Base-by-base conservation (phyloP, 1,140 invertebrate species). In the Nomia melanderi region DNA sequence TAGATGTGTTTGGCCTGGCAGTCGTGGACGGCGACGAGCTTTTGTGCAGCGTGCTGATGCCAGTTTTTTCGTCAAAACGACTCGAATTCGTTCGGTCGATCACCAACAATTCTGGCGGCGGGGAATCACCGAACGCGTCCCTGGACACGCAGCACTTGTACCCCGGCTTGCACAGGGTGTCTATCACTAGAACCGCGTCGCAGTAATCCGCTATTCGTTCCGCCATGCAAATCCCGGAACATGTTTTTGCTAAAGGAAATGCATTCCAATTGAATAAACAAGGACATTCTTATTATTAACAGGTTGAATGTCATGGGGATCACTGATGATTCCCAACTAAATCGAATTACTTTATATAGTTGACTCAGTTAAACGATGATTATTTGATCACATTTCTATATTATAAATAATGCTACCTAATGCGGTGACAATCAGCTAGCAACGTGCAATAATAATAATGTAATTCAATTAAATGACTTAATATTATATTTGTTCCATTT, bases 141-240 rank as follows among this genome's bases (percentile, higher is more conserved):
- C 94, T 94, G 7, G 96, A 95, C 1, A 97, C 95, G 88, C 96
- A 97, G 91, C 96, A 97, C 70, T 94, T 93, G 63, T 95, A 93
- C 12, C 95, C 95, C 23, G 94, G 87, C 82, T 96, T 95, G 88
- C 96, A 97, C 0, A 97, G 92, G 7, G 93, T 93, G 20, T 93
- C 91, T 1, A 95, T 93, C 54, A 95, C 95, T 8, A 98, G 88
- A 70, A 97, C 96, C 0, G 96, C 96, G 83, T 97, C 96, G 87
- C 97, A 98, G 88, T 97, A 98, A 84, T 95, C 94, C 0, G 96
- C 95, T 64, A 97, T 95, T 7, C 95, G 93, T 60, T 96, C 94
- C 1, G 96, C 95, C 75, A 97, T 96, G 83, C 97, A 98, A 11
- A 97, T 95, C 1, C 97, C 96, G 0, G 95, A 94, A 88, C 96